These are phyloP conservation scores for Adrianichthys oophorus DNA, from an alignment of 2,797 vertebrate species.

Conservation along the genomic window DNA sequence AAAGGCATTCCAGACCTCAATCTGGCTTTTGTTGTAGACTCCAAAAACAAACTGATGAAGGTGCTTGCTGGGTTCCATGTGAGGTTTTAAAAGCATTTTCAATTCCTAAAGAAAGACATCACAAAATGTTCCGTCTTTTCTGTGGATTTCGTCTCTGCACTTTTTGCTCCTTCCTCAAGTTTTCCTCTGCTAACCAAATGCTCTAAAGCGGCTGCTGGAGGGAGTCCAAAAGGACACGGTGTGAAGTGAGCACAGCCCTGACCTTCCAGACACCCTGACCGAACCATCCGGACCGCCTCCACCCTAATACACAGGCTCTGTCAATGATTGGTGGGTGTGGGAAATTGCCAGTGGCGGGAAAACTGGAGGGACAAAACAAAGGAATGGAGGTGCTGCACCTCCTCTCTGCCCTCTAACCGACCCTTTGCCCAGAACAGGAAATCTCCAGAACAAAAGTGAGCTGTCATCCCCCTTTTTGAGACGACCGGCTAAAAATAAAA, in stretches of 20 bases:
- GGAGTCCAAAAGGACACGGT: constrained; percentile 62
- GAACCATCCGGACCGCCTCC: constrained; percentile 60
- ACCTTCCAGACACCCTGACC: constrained; percentile 59
- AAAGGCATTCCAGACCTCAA: constrained; percentile 49
- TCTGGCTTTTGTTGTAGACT: constrained; percentile 49
- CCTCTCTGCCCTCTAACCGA: constrained; percentile 57
- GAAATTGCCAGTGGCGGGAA: constrained; percentile 62
- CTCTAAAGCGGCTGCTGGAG: constrained; percentile 48
- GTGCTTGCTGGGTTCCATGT: constrained; percentile 26
- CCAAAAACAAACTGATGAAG: constrained; percentile 24
- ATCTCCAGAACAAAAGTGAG: constrained; percentile 66
- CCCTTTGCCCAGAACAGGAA: constrained; percentile 61
- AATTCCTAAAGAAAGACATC: constrained; percentile 39
- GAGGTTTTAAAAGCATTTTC: constrained; percentile 52
- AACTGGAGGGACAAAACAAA: constrained; percentile 13
- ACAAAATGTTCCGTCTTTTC: constrained; percentile 13
- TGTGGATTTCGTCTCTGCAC: constrained; percentile 16
- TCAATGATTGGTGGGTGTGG: constrained; percentile 56
- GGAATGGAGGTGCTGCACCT: constrained; percentile 28
- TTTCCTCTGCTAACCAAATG: constrained; percentile 26
- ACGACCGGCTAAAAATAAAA: constrained; percentile 36
- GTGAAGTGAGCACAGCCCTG: constrained; percentile 63
- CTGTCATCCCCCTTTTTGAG: constrained; percentile 49
- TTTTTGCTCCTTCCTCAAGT: constrained; percentile 18
- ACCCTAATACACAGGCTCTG: constrained; percentile 17